These are phyloP conservation scores for Caenorhabditis afra DNA, from an alignment of 2,888 invertebrate genomes.

Conservation along the genomic window DNA sequence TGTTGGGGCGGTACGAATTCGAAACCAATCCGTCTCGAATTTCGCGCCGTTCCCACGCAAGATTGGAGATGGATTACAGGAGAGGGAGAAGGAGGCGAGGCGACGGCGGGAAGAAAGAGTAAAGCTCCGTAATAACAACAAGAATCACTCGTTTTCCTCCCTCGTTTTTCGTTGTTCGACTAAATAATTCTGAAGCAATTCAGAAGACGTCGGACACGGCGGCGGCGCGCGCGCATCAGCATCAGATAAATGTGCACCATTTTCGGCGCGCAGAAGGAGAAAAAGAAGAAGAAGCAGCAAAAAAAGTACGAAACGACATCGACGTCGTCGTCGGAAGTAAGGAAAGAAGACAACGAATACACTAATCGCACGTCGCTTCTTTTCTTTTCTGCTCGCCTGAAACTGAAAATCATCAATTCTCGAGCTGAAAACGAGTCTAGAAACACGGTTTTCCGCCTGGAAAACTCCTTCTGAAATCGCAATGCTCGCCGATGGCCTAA, in stretches of 20 bases:
- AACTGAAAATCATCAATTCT: too few relatives aligned
- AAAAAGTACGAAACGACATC: neutral
- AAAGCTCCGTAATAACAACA: slow-evolving; percentile 40
- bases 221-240: neutral
- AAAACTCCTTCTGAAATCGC: too few relatives aligned
- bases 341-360: neutral
- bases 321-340: neutral
- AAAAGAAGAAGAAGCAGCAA: neutral
- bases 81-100: neutral
- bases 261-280: slow-evolving; percentile 8
- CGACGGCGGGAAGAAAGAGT: too few relatives aligned
- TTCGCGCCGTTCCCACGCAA: slow-evolving; percentile 42
- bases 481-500: too few relatives aligned
- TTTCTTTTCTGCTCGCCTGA: too few relatives aligned
- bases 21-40: slow-evolving; percentile 54
- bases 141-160: slow-evolving; percentile 17
- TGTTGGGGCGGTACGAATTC: slow-evolving; percentile 6
- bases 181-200: slow-evolving; percentile 31
- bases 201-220: too few relatives aligned
- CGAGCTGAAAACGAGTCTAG: too few relatives aligned
- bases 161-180: slow-evolving; percentile 10
- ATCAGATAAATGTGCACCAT: slow-evolving; percentile 46
- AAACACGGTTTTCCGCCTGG: too few relatives aligned
- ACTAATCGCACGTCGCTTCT: slow-evolving; percentile 19
- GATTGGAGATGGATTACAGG: slow-evolving; percentile 48